Evolutionary conservation across 1,140 invertebrate genomes (phyloP).

Genomic region (Tetramorium simillimum): DNA sequence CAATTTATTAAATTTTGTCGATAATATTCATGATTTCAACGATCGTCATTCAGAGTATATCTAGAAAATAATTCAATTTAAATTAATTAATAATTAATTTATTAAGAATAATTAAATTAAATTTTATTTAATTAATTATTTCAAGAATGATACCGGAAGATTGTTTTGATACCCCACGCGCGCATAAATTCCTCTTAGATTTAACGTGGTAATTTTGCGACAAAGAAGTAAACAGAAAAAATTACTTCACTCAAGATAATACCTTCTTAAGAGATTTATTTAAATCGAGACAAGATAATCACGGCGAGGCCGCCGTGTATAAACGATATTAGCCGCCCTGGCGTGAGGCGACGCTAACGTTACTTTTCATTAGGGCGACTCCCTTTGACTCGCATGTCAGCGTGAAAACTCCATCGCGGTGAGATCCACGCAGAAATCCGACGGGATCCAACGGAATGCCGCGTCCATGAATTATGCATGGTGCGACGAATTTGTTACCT

Average conservation of each 20-base stretch:
- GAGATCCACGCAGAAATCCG: conserved; percentile 34
- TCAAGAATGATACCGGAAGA: not conserved
- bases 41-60: not conserved
- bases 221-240: not conserved
- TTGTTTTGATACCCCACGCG: not conserved
- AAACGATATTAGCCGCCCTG: conserved; percentile 11
- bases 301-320: not conserved
- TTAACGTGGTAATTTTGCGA: not conserved
- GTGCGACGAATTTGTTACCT: conserved; percentile 56
- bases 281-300: conserved; percentile 26
- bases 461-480: conserved; percentile 54
- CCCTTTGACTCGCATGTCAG: conserved; percentile 25
- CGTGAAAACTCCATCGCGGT: not conserved
- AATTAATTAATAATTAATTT: too few species aligned
- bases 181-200: not conserved
- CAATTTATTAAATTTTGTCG: too few species aligned
- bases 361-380: conserved; percentile 34
- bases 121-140: not conserved
- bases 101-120: too few species aligned
- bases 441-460: conserved; percentile 29
- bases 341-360: not conserved
- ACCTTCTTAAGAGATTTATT: conserved; percentile 37
- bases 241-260: not conserved
- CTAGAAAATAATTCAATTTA: conserved; percentile 10
- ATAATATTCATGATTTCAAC: not conserved